phyloP scores from a whole-genome alignment of 2,888 invertebrate genomes.

The Meiosimyza decipiens region DNA sequence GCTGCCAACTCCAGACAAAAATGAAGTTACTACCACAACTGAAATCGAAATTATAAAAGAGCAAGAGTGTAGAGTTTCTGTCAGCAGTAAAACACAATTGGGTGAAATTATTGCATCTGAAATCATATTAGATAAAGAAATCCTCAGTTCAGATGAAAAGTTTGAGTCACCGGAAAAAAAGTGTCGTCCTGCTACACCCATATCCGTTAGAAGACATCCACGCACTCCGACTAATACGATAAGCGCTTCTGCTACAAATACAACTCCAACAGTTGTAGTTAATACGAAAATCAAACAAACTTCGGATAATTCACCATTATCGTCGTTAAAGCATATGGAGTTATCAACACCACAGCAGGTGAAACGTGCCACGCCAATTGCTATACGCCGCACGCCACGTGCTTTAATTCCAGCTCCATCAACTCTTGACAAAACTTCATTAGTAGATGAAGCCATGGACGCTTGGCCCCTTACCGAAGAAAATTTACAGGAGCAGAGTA shows the following conservation, averaged over 20 bases:
- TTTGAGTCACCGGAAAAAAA: constrained; percentile 64
- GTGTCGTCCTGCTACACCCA: constrained; percentile 61
- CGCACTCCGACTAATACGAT: constrained; percentile 51
- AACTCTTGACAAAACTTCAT: constrained; percentile 40
- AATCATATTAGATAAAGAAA: constrained; percentile 58
- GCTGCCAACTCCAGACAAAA: not conserved
- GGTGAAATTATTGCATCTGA: constrained; percentile 40
- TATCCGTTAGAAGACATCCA: constrained; percentile 63
- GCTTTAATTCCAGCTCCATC: constrained; percentile 45
- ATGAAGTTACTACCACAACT: not conserved
- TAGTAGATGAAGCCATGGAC: constrained; percentile 62
- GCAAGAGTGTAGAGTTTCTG: no score
- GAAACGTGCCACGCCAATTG: constrained; percentile 60
- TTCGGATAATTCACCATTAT: constrained; percentile 20
- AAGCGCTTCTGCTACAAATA: not conserved
- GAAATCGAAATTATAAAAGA: no score
- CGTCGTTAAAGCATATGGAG: not conserved
- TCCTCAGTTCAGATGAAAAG: constrained; percentile 63
- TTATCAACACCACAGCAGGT: constrained; percentile 31
- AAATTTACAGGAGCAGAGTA: constrained; percentile 2
- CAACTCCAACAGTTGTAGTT: constrained; percentile 1
- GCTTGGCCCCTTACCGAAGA: constrained; percentile 53
- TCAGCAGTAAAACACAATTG: not conserved
- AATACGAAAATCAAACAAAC: constrained; percentile 19
- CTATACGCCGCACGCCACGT: constrained; percentile 62